A percentile compares a stretch with the other conserved stretches of the same genome.
These are phyloP conservation scores for Agrilus mali DNA, from an alignment of 2,888 invertebrate genomes.

Conservation along the genomic window DNA sequence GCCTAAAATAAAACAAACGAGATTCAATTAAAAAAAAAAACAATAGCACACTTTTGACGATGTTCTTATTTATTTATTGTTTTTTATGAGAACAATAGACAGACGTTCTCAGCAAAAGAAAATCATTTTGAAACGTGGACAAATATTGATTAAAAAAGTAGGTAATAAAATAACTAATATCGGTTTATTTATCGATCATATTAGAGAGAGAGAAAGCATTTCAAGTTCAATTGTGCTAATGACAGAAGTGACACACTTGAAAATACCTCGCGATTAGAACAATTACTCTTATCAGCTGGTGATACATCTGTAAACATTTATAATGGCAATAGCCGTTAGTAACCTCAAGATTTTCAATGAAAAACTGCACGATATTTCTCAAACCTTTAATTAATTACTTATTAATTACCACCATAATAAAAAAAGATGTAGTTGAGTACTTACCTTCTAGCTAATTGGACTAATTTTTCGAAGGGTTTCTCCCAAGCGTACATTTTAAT, in stretches of 20 bases:
- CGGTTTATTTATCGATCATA: too few species aligned
- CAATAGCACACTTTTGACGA: not conserved
- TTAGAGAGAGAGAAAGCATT: too few species aligned
- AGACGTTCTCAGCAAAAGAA: too few species aligned
- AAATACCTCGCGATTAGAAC: too few species aligned
- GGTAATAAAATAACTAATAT: too few species aligned
- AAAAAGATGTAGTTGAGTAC: constrained; percentile 10
- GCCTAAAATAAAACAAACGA: constrained; percentile 32
- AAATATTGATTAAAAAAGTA: too few species aligned
- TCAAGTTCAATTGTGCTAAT: too few species aligned
- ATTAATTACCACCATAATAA: too few species aligned
- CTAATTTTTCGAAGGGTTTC: constrained; percentile 51
- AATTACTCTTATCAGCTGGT: too few species aligned
- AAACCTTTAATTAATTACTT: too few species aligned
- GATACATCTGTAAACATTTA: too few species aligned
- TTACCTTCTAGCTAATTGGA: constrained; percentile 47
- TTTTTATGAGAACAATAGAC: not conserved
- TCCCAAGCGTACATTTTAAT: constrained; percentile 76
- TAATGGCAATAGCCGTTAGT: not conserved
- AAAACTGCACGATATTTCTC: not conserved
- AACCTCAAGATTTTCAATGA: not conserved
- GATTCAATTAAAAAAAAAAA: not conserved
- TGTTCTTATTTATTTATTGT: not conserved
- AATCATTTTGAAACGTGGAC: too few species aligned
- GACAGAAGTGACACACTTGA: not conserved